phyloP scores from a whole-genome alignment of 2,113 vertebrate genomes.

The Cynopterus brachyotis region DNA sequence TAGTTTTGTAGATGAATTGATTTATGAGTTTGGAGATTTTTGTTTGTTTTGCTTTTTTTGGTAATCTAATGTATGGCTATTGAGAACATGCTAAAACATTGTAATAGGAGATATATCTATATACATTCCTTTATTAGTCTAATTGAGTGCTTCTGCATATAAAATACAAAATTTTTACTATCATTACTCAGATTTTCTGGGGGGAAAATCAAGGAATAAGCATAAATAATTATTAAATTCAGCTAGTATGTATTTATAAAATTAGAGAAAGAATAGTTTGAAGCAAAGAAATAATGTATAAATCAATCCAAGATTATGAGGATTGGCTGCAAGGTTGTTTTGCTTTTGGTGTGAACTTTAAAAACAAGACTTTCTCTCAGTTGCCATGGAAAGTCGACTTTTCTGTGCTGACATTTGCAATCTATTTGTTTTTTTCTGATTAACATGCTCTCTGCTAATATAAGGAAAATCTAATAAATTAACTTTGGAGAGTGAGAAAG shows the following conservation, averaged over 20 bases:
- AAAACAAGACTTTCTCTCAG: slow-evolving; percentile 8
- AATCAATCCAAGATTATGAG: slow-evolving; percentile 11
- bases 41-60: not conserved
- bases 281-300: not conserved
- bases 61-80: not conserved
- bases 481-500: not conserved
- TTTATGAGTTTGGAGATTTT: not conserved
- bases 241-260: not conserved
- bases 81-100: not conserved
- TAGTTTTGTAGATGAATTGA: not conserved
- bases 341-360: slow-evolving; percentile 38
- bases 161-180: slow-evolving; percentile 4
- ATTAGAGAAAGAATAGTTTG: not conserved
- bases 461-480: slow-evolving; percentile 31
- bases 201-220: not conserved
- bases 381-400: slow-evolving; percentile 22
- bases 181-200: not conserved
- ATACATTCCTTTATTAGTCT: not conserved
- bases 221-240: not conserved
- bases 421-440: slow-evolving; percentile 28
- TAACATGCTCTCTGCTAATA: slow-evolving; percentile 20
- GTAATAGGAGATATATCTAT: not conserved
- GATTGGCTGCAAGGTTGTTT: not conserved
- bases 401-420: slow-evolving; percentile 4
- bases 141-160: not conserved